Base-by-base conservation (phyloP, 2,888 invertebrate species). In the Amblyteles armatorius region DNA sequence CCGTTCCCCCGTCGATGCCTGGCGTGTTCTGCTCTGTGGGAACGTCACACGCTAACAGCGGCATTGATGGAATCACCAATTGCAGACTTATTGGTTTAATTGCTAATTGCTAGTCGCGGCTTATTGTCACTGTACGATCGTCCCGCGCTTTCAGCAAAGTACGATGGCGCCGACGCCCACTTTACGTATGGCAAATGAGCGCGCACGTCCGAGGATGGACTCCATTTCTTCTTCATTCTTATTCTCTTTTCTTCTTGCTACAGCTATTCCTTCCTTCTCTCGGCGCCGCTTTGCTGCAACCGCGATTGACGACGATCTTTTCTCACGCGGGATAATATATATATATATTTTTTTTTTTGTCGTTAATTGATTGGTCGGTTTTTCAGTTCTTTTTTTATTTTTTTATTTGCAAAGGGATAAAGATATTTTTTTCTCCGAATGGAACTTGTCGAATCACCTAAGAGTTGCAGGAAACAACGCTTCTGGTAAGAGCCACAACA, bases 1-100 rank as follows among this genome's bases (percentile, higher is more conserved):
- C 76, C 55, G 33, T 74, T 65, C 52, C 50, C 68, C 36, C 48
- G 44, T 44, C 44, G 44, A 44, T 44, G 71, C 52, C 63, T 69
- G 22, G 57, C 52, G 44, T 69, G 72, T 65, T 69, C 77, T 44
- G 68, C 77, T 81, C 87, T 83, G 83, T 88, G 86, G 87, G 86
- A 87, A 86, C 87, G 85, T 84, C 85, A 80, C 82, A 73, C 81
- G 74, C 68, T 29, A 60, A 44, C 60, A 67, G 76, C 74, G 76
- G 87, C 90, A 90, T 92, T 91, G 92, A 93, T 90, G 91, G 91
- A 92, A 92, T 92, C 91, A 90, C 90, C 91, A 93, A 92, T 93
- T 92, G 92, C 91, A 89, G 88, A 88, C 88, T 92, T 92, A 93
- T 92, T 93, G 92, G 90, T 93, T 93, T 91, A 93, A 93, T 93